Percentiles rank a stretch among this genome's conserved stretches.
Evolutionary conservation across 1,140 invertebrate genomes (phyloP).

Genomic region (Atta texana): DNA sequence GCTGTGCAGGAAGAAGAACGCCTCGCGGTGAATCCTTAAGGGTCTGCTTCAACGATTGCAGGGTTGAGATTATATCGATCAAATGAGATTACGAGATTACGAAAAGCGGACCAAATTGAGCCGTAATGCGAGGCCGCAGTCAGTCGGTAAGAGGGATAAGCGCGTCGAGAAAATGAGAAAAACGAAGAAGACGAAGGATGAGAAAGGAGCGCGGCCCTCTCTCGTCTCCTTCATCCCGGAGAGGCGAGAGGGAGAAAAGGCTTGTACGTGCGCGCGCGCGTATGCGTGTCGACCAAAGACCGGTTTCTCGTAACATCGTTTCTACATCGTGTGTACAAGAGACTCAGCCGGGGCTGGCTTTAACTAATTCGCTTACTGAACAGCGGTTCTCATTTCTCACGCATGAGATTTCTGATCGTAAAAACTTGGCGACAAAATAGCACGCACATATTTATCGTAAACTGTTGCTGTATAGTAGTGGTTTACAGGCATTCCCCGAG

Average conservation of each 20-base stretch:
- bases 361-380: conserved; percentile 82
- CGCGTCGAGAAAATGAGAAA: conserved; percentile 74
- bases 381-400: conserved; percentile 67
- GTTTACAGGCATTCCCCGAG: background rate
- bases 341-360: conserved; percentile 76
- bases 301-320: conserved; percentile 83
- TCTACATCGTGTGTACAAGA: conserved; percentile 84
- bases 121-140: conserved; percentile 73
- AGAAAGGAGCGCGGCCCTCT: conserved; percentile 42
- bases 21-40: conserved; percentile 64
- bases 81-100: conserved; percentile 75
- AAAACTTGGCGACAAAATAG: conserved; percentile 1
- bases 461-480: background rate
- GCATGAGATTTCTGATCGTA: conserved; percentile 40
- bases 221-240: background rate
- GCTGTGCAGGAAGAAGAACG: conserved; percentile 43
- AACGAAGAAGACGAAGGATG: conserved; percentile 66
- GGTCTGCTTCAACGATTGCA: conserved; percentile 68
- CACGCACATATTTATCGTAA: background rate
- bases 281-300: conserved; percentile 75
- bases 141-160: conserved; percentile 72
- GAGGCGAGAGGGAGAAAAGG: conserved; percentile 1
- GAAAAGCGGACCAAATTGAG: conserved; percentile 77
- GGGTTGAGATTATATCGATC: conserved; percentile 76
- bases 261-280: background rate